Percentiles rank a stretch among this genome's conserved stretches.
phyloP scores from a whole-genome alignment of 2,797 vertebrate genomes.

The Ctenopoma multispine region DNA sequence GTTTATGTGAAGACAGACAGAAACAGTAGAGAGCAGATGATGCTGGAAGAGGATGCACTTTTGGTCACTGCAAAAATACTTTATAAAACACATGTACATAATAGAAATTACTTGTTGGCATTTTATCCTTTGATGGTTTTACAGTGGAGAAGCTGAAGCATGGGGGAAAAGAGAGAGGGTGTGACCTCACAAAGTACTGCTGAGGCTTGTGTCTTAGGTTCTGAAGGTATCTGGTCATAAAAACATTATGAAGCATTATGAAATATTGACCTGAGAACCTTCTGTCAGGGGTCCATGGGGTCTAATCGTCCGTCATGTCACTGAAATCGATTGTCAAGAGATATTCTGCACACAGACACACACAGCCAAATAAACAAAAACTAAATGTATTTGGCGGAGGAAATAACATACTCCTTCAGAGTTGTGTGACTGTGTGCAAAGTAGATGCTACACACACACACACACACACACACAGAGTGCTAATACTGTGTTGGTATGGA shows the following conservation, averaged over 20 bases:
- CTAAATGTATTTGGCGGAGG: constrained; percentile 31
- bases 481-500: constrained; percentile 30
- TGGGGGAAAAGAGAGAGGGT: no score
- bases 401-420: constrained; percentile 25
- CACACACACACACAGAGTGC: constrained; percentile 19
- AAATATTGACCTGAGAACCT: background rate
- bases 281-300: background rate
- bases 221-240: background rate
- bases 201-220: background rate
- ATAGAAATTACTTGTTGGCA: no score
- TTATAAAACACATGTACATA: background rate
- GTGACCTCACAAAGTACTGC: background rate
- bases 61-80: background rate
- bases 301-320: constrained; percentile 13
- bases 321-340: constrained; percentile 6
- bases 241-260: background rate
- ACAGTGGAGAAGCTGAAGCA: no score
- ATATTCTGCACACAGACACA: constrained; percentile 14
- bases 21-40: background rate
- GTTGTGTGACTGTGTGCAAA: constrained; percentile 15
- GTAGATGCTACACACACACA: constrained; percentile 16
- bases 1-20: background rate
- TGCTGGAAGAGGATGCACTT: background rate
- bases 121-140: no score
- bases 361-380: constrained; percentile 40